Conservation (phyloP, 2,888 invertebrate species). For the Andrena hattorfiana region DNA sequence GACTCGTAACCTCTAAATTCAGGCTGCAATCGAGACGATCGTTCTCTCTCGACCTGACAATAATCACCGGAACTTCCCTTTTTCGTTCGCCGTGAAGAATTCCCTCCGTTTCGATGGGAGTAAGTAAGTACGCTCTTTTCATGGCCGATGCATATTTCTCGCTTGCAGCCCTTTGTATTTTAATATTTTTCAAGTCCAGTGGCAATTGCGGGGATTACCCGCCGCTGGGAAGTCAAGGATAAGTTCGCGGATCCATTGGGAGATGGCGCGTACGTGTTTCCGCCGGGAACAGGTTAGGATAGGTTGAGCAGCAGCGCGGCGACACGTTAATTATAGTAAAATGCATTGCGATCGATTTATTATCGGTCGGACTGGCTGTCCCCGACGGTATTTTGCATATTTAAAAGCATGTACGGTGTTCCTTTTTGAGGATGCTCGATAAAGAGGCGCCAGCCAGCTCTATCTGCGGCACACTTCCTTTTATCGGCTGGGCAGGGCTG, state of each 20-base stretch:
- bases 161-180: no score
- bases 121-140: neutral
- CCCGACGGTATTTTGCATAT: slow-evolving; percentile 35
- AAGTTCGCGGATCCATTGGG: slow-evolving; percentile 10
- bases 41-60: neutral
- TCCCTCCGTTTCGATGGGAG: neutral
- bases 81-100: neutral
- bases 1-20: slow-evolving; percentile 53
- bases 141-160: neutral
- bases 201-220: slow-evolving; percentile 30
- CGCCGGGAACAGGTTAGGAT: slow-evolving; percentile 47
- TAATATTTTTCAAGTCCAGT: neutral
- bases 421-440: slow-evolving; percentile 30
- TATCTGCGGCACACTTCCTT: slow-evolving; percentile 18
- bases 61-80: neutral
- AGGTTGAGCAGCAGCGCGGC: slow-evolving; percentile 33
- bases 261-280: slow-evolving; percentile 40
- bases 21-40: slow-evolving; percentile 15
- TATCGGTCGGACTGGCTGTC: slow-evolving; percentile 26
- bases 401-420: slow-evolving; percentile 40
- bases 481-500: slow-evolving; percentile 10
- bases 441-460: slow-evolving; percentile 27
- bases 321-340: slow-evolving; percentile 49
- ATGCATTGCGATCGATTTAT: slow-evolving; percentile 45
- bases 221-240: slow-evolving; percentile 6